phyloP scores from a whole-genome alignment of 2,888 invertebrate genomes.

The Volucella zonaria region DNA sequence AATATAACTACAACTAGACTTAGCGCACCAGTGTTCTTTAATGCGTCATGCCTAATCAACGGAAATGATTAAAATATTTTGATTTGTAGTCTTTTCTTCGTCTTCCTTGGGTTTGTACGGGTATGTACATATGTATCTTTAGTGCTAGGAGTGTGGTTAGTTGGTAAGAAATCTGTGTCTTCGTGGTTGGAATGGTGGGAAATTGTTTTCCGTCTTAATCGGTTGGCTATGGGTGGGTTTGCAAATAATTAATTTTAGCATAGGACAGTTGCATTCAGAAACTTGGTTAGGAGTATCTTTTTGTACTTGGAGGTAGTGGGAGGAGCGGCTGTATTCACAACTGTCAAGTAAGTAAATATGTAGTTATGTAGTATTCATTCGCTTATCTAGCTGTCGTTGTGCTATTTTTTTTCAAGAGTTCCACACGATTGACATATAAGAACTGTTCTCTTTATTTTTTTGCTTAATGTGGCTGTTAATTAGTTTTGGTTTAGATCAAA shows the following conservation, averaged over 20 bases:
- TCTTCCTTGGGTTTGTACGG: neutral
- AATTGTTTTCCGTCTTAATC: constrained; percentile 36
- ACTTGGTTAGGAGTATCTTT: too few relatives aligned
- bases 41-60: constrained; percentile 71
- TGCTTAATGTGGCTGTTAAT: too few relatives aligned
- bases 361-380: too few relatives aligned
- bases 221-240: constrained; percentile 45
- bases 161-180: neutral
- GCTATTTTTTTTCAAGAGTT: neutral
- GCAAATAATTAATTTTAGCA: constrained; percentile 59
- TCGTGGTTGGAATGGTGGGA: constrained; percentile 40
- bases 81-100: constrained; percentile 60
- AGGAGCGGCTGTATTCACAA: constrained; percentile 8
- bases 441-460: neutral
- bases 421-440: neutral
- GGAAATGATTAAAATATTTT: constrained; percentile 74
- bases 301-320: constrained; percentile 34
- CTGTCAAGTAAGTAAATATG: too few relatives aligned
- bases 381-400: too few relatives aligned
- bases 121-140: neutral
- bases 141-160: neutral
- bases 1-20: constrained; percentile 4
- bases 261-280: too few relatives aligned
- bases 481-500: too few relatives aligned
- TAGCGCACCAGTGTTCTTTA: constrained; percentile 46